These are phyloP conservation scores for Tetramorium parvispinum DNA, from an alignment of 1,140 invertebrate genomes.

Conservation along the genomic window DNA sequence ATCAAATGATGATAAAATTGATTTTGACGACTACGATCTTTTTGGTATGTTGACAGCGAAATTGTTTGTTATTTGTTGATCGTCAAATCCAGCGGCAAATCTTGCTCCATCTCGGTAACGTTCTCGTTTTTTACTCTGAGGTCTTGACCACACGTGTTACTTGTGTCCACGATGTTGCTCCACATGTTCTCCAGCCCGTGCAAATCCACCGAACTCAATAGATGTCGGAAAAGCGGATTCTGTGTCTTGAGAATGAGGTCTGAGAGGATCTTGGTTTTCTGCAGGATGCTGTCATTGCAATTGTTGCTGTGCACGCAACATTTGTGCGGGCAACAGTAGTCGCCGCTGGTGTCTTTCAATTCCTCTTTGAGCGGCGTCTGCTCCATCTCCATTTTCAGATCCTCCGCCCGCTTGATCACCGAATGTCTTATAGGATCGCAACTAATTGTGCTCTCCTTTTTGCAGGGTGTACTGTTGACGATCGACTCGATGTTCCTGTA, in stretches of 20 bases:
- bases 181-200: slow-evolving; percentile 81
- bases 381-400: slow-evolving; percentile 79
- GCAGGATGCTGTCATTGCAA: slow-evolving; percentile 73
- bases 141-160: slow-evolving; percentile 80
- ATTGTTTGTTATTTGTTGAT: slow-evolving; percentile 79
- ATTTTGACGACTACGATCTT: slow-evolving; percentile 12
- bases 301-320: slow-evolving; percentile 81
- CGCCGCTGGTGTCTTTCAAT: slow-evolving; percentile 26
- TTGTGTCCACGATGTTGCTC: slow-evolving; percentile 76
- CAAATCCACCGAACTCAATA: slow-evolving; percentile 81
- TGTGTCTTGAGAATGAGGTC: slow-evolving; percentile 82
- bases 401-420: slow-evolving; percentile 82
- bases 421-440: slow-evolving; percentile 80
- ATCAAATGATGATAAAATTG: slow-evolving; percentile 1
- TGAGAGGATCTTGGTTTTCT: slow-evolving; percentile 83
- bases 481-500: slow-evolving; percentile 85
- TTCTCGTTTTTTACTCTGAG: slow-evolving; percentile 79
- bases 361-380: slow-evolving; percentile 64
- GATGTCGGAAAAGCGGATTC: slow-evolving; percentile 82
- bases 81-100: slow-evolving; percentile 83
- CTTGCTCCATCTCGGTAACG: slow-evolving; percentile 82
- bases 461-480: slow-evolving; percentile 80
- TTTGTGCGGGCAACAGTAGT: slow-evolving; percentile 82
- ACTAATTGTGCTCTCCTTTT: slow-evolving; percentile 70
- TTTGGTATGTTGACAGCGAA: slow-evolving; percentile 24